Base-by-base conservation (phyloP, 2,797 vertebrate genomes). In the Adrianichthys oophorus region DNA sequence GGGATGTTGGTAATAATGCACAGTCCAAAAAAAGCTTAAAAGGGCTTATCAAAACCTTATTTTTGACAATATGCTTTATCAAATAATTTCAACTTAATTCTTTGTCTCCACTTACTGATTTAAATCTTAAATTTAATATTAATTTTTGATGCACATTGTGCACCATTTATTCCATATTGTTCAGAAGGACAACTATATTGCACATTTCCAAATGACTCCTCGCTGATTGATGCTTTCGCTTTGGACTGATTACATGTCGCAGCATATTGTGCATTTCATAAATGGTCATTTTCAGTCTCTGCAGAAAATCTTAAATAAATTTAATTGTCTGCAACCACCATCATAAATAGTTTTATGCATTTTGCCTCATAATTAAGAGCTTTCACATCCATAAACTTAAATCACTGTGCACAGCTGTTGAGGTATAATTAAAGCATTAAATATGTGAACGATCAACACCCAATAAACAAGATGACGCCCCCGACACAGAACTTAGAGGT, bases 351-450 rank as follows among this genome's bases (percentile, higher is more conserved):
- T 90, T 92, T 91, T 91, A 92, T 92, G 90, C 90, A 81, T 91
- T 93, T 93, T 90, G 91, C 91, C 91, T 91, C 90, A 92, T 92
- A 93, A 93, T 93, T 91, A 93, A 93, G 90, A 91, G 90, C 90
- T 91, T 90, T 90, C 89, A 90, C 90, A 92, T 91, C 90, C 92
- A 93, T 93, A 92, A 93, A 93, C 89, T 91, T 91, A 91, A 93
- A 93, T 93, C 90, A 92, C 89, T 91, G 83, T 72, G 90, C 90
- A 92, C 92, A 93, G 91, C 88, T 93, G 92, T 88, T 91, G 91
- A 92, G 90, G 89, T 91, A 90, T 93, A 93, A 93, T 93, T 92
- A 92, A 91, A 90, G 86, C 91, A 93, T 92, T 93, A 92, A 92
- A 92, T 91, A 91, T 92, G 87, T 91, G 89, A 93, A 89, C 87